phyloP scores from a whole-genome alignment of 2,797 vertebrate species.

The Acropternis orthonyx region DNA sequence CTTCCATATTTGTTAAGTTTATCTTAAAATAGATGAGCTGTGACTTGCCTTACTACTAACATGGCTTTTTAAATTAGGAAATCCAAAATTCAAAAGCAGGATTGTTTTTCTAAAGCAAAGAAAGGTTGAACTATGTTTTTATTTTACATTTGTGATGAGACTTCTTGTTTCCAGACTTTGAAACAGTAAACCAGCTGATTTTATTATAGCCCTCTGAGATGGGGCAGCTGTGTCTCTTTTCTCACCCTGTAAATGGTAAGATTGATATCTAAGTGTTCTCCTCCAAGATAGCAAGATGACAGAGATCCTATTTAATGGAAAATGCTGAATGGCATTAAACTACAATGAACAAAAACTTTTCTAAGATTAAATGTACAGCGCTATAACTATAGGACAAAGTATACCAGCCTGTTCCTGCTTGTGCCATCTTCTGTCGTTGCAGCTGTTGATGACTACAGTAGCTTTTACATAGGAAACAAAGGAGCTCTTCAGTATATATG shows the following conservation, averaged over 20 bases:
- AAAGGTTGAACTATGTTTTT: not conserved
- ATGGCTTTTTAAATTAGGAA: not conserved
- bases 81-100: not conserved
- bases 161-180: slow-evolving; percentile 34
- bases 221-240: slow-evolving; percentile 48
- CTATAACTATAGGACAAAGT: slow-evolving; percentile 60
- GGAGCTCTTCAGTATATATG: slow-evolving; percentile 66
- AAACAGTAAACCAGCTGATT: slow-evolving; percentile 23
- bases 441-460: slow-evolving; percentile 86
- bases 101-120: not conserved
- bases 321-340: slow-evolving; percentile 31
- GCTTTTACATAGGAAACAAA: slow-evolving; percentile 82
- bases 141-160: not conserved
- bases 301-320: slow-evolving; percentile 55
- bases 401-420: slow-evolving; percentile 77
- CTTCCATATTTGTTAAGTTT: slow-evolving; percentile 54
- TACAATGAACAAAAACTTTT: slow-evolving; percentile 65
- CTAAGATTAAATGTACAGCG: slow-evolving; percentile 63
- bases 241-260: slow-evolving; percentile 34
- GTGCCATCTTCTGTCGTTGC: slow-evolving; percentile 82
- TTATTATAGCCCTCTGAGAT: slow-evolving; percentile 25
- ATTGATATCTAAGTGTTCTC: not conserved
- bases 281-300: not conserved
- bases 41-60: not conserved
- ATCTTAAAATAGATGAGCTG: slow-evolving; percentile 57